Evolutionary conservation across 1,140 invertebrate genomes (phyloP).

Genomic region (Macrosteles quadrilineatus): DNA sequence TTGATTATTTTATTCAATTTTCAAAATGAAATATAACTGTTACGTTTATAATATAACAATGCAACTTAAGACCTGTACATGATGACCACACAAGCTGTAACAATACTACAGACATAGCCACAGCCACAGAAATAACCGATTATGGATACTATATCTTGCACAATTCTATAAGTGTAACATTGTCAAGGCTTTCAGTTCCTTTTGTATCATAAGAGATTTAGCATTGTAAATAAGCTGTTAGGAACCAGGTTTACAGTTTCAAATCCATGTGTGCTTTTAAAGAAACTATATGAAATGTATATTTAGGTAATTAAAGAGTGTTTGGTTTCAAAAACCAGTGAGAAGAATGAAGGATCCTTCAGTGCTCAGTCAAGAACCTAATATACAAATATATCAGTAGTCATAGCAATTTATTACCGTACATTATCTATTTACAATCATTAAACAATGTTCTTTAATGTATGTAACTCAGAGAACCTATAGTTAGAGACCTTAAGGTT

Average conservation of each 20-base stretch:
- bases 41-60: no score
- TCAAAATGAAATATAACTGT: no score
- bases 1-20: no score
- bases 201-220: background rate
- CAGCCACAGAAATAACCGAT: background rate
- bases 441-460: background rate
- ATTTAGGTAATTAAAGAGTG: background rate
- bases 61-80: no score
- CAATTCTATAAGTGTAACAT: background rate
- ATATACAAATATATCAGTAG: constrained; percentile 27
- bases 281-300: background rate
- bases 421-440: constrained; percentile 18
- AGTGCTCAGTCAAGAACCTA: background rate
- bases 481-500: constrained; percentile 14
- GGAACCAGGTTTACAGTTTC: background rate
- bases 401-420: constrained; percentile 20
- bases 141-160: background rate
- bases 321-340: constrained; percentile 15
- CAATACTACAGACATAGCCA: no score
- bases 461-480: constrained; percentile 7
- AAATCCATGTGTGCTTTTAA: constrained; percentile 10
- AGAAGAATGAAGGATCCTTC: background rate
- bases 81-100: no score
- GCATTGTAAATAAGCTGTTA: constrained; percentile 26
- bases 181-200: constrained; percentile 18